Evolutionary conservation across 2,113 vertebrate genomes (phyloP), one percentile per base, ranked within the genome.

Genomic region (Chelonoidis abingdonii): DNA sequence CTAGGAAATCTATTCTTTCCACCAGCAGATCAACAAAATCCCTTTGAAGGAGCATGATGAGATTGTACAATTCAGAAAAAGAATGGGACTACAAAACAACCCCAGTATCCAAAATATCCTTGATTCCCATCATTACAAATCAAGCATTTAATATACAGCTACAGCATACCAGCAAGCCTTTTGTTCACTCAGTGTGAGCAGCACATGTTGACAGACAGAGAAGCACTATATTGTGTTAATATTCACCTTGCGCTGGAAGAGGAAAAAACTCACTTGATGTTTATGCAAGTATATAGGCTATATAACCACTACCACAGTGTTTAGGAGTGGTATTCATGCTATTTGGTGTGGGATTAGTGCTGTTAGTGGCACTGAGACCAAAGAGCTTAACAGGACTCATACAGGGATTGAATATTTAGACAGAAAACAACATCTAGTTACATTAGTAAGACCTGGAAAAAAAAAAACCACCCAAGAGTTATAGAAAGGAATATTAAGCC

Each of bases 381-480:
- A 65, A 89, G 17, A 22, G 31, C 62, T 90, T 87, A 76, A 47
- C 17, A 89, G 75, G 41, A 80, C n/a, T 69, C 41, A 80, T 56
- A 92, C 62, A 82, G 52, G 14, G 41, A 84, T 52, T 80, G 92
- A 62, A 35, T 21, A 72, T 3, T 89, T 94, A 6, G 0, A 27
- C 52, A 27, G 50, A 25, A 31, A 89, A 82, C 24, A 86, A 17
- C 35, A 95, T 79, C 22, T 65, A 79, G 84, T 93, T 97, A 85
- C 65, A 93, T n/a, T 49, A 95, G 80, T 93, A 96, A 97, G 88
- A 94, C 92, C 62, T 17, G 0, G 89, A 86, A 22, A 57, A 89
- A 92, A 47, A 47, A 91, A 89, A 91, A 79, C 72, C 0, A 0
- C 21, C 17, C 44, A 84, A 35, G 25, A 84, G 44, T 94, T 92